Base-by-base conservation (phyloP, 1,140 invertebrate genomes). In the Drosophila mayri region DNA sequence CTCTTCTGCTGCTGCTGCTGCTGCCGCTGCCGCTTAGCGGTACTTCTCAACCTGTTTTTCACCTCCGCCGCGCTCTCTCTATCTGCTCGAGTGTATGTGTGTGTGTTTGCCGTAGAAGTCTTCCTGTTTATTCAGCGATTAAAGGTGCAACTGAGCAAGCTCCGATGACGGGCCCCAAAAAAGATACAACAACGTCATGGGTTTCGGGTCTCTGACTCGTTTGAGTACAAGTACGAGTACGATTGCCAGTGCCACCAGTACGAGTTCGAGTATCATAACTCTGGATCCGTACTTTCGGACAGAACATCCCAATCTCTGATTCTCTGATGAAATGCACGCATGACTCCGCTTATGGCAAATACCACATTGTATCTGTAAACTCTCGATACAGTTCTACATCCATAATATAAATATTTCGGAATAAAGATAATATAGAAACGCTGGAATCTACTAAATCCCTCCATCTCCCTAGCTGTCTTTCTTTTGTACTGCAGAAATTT, bases 11-110 rank as follows among this genome's bases (percentile, higher is more conserved):
- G 46, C 49, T 72, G 44, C 70, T 66, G 58, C 61, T 44, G 44
- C 67, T 67, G 61, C 61, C 41, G 47, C 67, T 67, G 64, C 68
- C 81, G 87, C 88, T 90, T 92, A 91, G 90, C 90, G 90, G 90
- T 92, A 92, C 90, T 92, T 91, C 86, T 90, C 83, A 92, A 91
- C 90, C 90, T 90, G 90, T 92, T 92, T 92, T 87, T 63, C 87
- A 62, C 72, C 76, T 60, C 63, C 54, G 41, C 57, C 63, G 43
- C 38, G 44, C 63, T 68, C 35, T 35, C 50, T 38, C 35, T 80
- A 32, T 73, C 54, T 47, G 50, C 11, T 40, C 60, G 49, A 32
- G 38, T 52, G 22, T 67, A 28, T 62, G 25, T 59, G 58, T 61
- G 66, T 70, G 59, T 90, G 75, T 88, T 90, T 90, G 66, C 81